Conservation (phyloP, 2,797 vertebrate genomes). For the Tachyglossus aculeatus region DNA sequence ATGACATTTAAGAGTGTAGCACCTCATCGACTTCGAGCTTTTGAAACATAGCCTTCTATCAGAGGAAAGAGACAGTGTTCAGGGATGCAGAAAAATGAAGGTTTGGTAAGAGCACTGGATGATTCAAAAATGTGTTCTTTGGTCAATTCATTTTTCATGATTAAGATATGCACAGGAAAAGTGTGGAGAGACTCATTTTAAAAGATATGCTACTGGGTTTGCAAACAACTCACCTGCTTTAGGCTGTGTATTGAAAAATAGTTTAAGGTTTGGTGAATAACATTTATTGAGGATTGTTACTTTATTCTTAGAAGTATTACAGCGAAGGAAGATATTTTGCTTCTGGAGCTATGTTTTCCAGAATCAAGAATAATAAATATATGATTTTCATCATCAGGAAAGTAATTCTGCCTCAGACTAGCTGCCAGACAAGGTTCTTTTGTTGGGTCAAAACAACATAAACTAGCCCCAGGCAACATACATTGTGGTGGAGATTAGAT, state of each 20-base stretch:
- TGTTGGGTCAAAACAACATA: slow-evolving; percentile 33
- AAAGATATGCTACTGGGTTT: not conserved
- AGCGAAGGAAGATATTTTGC: slow-evolving; percentile 20
- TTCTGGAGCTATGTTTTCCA: slow-evolving; percentile 33
- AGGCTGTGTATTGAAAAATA: slow-evolving; percentile 15
- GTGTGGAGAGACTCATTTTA: no score
- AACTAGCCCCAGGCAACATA: slow-evolving; percentile 32
- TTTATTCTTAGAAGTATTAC: slow-evolving; percentile 27
- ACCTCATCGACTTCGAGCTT: no score
- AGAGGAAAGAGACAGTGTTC: no score
- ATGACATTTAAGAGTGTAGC: no score
- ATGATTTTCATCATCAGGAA: slow-evolving; percentile 36
- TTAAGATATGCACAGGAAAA: no score
- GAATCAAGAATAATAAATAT: slow-evolving; percentile 29
- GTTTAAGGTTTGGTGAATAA: not conserved
- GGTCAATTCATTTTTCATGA: no score
- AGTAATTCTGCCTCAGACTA: slow-evolving; percentile 10
- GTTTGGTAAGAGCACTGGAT: no score
- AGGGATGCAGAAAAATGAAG: no score
- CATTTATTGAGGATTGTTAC: not conserved
- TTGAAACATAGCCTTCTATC: no score
- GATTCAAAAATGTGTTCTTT: no score
- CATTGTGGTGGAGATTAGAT: slow-evolving; percentile 3
- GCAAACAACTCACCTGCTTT: slow-evolving; percentile 13
- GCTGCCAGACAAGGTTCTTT: slow-evolving; percentile 27